Base-by-base conservation (phyloP, 35 echinoderm and acorn worm genomes). In the Diadema setosum region DNA sequence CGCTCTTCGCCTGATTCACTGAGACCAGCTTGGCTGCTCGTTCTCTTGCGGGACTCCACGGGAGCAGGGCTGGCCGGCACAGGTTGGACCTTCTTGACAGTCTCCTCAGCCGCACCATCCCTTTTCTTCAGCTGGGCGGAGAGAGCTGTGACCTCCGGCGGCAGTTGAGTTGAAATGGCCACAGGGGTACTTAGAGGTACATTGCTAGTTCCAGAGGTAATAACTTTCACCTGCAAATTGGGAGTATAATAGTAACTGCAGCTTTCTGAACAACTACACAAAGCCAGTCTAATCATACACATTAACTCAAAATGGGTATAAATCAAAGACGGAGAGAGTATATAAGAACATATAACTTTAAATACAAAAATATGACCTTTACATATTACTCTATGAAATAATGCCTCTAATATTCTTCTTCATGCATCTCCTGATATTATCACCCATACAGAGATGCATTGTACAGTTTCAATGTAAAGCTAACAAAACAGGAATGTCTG, bases 191-290 rank as follows among this genome's bases (percentile, higher is more conserved):
- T 50, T 16, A 89, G 73, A 50, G 91, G 85, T 5, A 65, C 61
- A 48, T 82, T 93, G 69, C 91, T 93, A 20, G 80, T 81, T 11
- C 52, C 49, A n/a, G 81, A 74, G 25, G 86, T 84, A 42, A 75
- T 58, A 18, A 78, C 80, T 83, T 93, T 93, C 4, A 93, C 91
- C 91, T 93, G 65, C 4, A n/a, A n/a, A n/a, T n/a, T n/a, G n/a
- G n/a, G n/a, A n/a, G n/a, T n/a, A n/a, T n/a, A n/a, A n/a, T n/a
- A n/a, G n/a, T n/a, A n/a, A n/a, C n/a, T n/a, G n/a, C n/a, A n/a
- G n/a, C n/a, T n/a, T n/a, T n/a, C n/a, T n/a, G n/a, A n/a, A n/a
- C n/a, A n/a, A n/a, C n/a, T n/a, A n/a, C n/a, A n/a, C n/a, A n/a
- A n/a, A n/a, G n/a, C n/a, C n/a, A n/a, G n/a, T n/a, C n/a, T n/a